Evolutionary conservation across 2,113 vertebrate genomes (phyloP).

Genomic region (Merops nubicus): DNA sequence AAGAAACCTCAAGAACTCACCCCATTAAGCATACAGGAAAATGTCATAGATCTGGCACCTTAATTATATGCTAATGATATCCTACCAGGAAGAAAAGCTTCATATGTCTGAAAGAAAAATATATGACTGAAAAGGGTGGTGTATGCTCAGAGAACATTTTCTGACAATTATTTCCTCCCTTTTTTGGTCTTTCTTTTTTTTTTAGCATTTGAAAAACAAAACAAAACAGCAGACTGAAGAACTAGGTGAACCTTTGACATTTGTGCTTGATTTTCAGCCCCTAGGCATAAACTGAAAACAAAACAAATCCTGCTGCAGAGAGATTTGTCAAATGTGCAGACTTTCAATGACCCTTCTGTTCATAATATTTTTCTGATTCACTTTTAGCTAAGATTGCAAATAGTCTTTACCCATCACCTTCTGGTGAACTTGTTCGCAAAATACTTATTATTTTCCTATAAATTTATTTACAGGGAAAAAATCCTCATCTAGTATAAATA

Average conservation of each 20-base stretch:
- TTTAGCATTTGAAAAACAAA: not conserved
- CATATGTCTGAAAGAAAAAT: not conserved
- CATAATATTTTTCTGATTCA: not conserved
- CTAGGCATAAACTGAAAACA: slow-evolving; percentile 1
- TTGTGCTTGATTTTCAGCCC: slow-evolving; percentile 33
- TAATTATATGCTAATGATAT: slow-evolving; percentile 53
- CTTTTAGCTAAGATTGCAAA: not conserved
- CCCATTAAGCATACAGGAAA: slow-evolving; percentile 1
- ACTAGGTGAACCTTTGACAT: slow-evolving; percentile 17
- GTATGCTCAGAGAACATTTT: not conserved
- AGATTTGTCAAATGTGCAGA: not conserved
- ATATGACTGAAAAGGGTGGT: not conserved
- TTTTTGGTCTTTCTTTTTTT: not conserved
- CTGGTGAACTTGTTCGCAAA: not conserved
- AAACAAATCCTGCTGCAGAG: slow-evolving; percentile 34
- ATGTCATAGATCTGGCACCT: slow-evolving; percentile 11
- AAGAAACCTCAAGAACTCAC: slow-evolving; percentile 26
- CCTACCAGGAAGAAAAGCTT: not conserved
- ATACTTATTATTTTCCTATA: not conserved
- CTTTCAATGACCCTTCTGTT: slow-evolving; percentile 6
- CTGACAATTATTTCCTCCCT: not conserved
- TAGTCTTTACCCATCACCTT: not conserved
- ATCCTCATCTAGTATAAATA: not conserved
- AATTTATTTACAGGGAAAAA: not conserved
- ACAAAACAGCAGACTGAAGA: not conserved